These are phyloP conservation scores for Ailurus styani DNA, from an alignment of 2,113 vertebrate species.

Conservation along the genomic window DNA sequence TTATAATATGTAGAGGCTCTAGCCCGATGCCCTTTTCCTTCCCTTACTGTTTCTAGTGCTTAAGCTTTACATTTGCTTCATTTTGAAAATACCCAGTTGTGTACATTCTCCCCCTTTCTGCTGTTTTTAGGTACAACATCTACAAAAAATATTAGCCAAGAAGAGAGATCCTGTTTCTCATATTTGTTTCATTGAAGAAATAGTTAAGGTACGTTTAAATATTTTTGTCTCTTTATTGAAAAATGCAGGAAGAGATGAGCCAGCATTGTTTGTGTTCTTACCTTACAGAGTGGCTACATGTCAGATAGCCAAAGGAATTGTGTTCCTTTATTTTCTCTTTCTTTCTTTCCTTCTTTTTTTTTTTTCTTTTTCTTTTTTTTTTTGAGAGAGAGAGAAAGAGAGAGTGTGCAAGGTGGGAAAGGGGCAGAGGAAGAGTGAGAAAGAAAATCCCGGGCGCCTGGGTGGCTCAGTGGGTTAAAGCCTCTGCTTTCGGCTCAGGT, in stretches of 20 bases:
- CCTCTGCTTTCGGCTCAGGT: too few relatives aligned
- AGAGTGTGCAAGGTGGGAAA: neutral
- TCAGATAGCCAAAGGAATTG: neutral
- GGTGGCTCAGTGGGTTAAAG: too few relatives aligned
- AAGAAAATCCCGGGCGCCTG: neutral
- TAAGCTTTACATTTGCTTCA: neutral
- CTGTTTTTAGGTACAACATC: constrained; percentile 91
- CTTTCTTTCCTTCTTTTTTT: neutral
- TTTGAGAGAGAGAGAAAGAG: too few relatives aligned
- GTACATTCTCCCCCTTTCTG: neutral
- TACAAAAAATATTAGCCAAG: constrained; percentile 95
- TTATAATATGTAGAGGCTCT: neutral
- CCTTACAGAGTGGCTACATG: neutral
- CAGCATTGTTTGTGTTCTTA: neutral
- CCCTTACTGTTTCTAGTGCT: neutral
- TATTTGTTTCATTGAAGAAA: constrained; percentile 96
- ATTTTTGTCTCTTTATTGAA: neutral
- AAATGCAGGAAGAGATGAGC: neutral
- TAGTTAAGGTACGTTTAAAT: constrained; percentile 89
- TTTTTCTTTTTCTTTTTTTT: too few relatives aligned
- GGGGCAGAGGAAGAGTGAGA: too few relatives aligned
- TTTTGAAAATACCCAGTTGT: neutral
- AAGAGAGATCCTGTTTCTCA: constrained; percentile 98
- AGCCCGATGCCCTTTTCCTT: neutral
- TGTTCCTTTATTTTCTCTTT: neutral